Base-by-base conservation (phyloP, 1,140 invertebrate genomes). In the Drosophila parabipectinata region DNA sequence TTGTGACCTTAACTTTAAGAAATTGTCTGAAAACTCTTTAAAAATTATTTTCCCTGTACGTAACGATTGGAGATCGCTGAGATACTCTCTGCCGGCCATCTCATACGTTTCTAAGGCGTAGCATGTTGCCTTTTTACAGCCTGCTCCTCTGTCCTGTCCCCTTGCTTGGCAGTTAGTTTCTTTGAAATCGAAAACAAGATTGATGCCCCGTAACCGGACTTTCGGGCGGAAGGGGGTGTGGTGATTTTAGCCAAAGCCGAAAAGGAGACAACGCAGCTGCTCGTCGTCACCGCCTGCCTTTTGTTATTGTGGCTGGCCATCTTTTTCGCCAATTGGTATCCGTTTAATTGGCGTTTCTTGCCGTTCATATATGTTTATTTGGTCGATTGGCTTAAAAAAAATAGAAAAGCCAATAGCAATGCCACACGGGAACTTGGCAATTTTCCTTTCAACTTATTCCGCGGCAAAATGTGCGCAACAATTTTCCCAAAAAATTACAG, bases 131-230 rank as follows among this genome's bases (percentile, higher is more conserved):
- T 82, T 82, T 64, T 54, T 44, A 5, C 56, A 30, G 39, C 7
- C 41, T 4, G 15, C 12, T n/a, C 12, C 5, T 15, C 9, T 12
- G 41, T 4, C 41, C 18, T 47, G 44, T 47, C 44, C 18, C 44
- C 44, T 47, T 47, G 18, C 44, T 47, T 47, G 44, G 71, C 81
- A 79, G 79, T 74, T 69, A 69, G 51, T 75, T 79, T 67, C 64
- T 82, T 77, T 82, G 82, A 87, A 87, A 87, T 82, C 82, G 82
- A 87, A 87, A 87, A 87, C 82, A 76, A 82, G 83, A 88, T 87
- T 87, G 83, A 87, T 88, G 71, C 64, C 45, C 44, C 32, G 54
- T 57, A 73, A 54, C 75, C 67, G 67, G 76, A 72, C 67, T 39
- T 34, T 51, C 41, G 52, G 44, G 14, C 14, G 41, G 41, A 44